These are phyloP conservation scores for Oenanthe oenanthe DNA, from an alignment of 2,113 vertebrate genomes.

Conservation along the genomic window DNA sequence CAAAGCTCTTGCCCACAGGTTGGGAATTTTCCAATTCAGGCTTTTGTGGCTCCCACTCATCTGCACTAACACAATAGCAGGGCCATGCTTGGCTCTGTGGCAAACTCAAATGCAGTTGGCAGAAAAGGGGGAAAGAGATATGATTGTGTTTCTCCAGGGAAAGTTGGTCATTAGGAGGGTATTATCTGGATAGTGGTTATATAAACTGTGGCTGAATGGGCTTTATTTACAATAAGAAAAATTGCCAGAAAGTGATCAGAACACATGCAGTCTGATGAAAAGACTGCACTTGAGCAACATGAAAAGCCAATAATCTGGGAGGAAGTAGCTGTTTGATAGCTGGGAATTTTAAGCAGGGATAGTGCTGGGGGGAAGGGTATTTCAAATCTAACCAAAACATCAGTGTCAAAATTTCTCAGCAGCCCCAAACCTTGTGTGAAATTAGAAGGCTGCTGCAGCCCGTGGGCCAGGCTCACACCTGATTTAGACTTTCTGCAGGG, in stretches of 20 bases:
- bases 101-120: slow-evolving; percentile 40
- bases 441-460: background rate
- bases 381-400: slow-evolving; percentile 4
- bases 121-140: background rate
- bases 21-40: slow-evolving; percentile 37
- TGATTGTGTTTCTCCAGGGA: slow-evolving; percentile 46
- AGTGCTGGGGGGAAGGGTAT: background rate
- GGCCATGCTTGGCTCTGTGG: slow-evolving; percentile 1
- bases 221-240: slow-evolving; percentile 62
- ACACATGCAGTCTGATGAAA: slow-evolving; percentile 43
- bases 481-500: background rate
- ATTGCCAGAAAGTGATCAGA: slow-evolving; percentile 64
- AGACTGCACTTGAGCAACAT: slow-evolving; percentile 49
- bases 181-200: slow-evolving; percentile 51
- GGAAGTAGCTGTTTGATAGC: slow-evolving; percentile 33
- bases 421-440: background rate
- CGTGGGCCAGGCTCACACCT: background rate
- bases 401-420: background rate
- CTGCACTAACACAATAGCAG: slow-evolving; percentile 29
- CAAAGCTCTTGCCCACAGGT: background rate
- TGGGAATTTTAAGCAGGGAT: slow-evolving; percentile 49
- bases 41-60: slow-evolving; percentile 38
- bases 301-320: slow-evolving; percentile 64
- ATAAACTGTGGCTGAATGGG: slow-evolving; percentile 57
- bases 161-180: slow-evolving; percentile 59